A percentile compares a stretch with the other conserved stretches of the same genome.
Evolutionary conservation across 2,113 vertebrate genomes (phyloP).

Genomic region (Salvelinus sp.): DNA sequence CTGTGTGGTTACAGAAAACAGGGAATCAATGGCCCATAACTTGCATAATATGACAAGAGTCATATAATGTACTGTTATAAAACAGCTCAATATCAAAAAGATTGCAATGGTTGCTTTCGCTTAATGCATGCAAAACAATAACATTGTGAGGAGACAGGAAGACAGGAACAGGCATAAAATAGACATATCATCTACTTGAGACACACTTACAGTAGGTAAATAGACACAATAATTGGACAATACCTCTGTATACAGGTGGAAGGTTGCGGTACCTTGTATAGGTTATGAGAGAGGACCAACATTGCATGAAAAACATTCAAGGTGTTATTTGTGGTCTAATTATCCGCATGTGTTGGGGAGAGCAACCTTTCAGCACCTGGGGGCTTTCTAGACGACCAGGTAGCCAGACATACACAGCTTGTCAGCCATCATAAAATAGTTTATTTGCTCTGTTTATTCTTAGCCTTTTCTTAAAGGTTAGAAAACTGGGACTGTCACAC

Average conservation of each 20-base stretch:
- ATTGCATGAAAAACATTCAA: constrained; percentile 49
- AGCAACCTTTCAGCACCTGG: constrained; percentile 67
- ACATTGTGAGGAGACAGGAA: too few relatives aligned
- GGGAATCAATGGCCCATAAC: neutral
- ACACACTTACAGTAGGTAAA: too few relatives aligned
- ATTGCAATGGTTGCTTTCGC: neutral
- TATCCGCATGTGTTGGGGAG: constrained; percentile 65
- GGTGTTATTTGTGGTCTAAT: constrained; percentile 70
- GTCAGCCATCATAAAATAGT: constrained; percentile 63
- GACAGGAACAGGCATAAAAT: too few relatives aligned
- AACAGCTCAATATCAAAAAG: too few relatives aligned
- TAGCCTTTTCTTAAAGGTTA: constrained; percentile 67
- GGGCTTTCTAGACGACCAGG: constrained; percentile 55
- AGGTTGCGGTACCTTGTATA: neutral
- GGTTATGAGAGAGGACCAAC: constrained; percentile 6
- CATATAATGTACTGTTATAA: too few relatives aligned
- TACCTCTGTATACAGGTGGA: neutral
- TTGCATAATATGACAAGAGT: neutral
- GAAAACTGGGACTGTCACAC: constrained; percentile 40
- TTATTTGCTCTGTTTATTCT: constrained; percentile 72
- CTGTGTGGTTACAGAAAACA: neutral
- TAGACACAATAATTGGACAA: neutral
- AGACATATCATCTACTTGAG: too few relatives aligned
- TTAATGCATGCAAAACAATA: neutral
- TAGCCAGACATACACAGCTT: constrained; percentile 34